phyloP scores from a whole-genome alignment of 2,113 vertebrate species.

The Daboia siamensis region DNA sequence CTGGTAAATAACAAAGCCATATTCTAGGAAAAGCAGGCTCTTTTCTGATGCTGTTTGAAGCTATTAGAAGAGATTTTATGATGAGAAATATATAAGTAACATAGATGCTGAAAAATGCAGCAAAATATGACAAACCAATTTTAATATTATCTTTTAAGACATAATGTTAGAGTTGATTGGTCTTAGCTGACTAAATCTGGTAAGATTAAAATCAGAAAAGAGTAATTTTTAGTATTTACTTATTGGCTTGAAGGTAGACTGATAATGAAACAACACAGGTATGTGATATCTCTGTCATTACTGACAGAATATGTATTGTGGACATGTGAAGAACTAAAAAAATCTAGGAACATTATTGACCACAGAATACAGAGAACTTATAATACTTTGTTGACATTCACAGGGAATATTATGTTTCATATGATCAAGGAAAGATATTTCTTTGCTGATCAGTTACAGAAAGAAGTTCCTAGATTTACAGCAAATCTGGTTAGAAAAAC shows the following conservation, averaged over 20 bases:
- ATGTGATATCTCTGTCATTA: neutral
- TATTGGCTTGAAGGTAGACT: neutral
- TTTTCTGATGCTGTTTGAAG: constrained; percentile 2
- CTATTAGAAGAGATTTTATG: neutral
- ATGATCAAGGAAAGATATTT: neutral
- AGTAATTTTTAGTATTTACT: neutral
- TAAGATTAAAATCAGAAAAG: neutral
- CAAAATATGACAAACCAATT: neutral
- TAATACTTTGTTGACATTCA: neutral
- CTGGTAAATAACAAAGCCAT: constrained; percentile 64
- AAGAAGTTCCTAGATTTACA: neutral
- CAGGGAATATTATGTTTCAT: neutral
- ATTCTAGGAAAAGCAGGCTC: constrained; percentile 53
- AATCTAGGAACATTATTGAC: neutral
- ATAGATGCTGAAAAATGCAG: neutral
- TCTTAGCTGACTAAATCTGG: neutral
- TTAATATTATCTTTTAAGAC: neutral
- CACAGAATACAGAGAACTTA: neutral
- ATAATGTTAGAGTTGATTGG: neutral
- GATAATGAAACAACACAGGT: neutral
- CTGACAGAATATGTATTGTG: neutral
- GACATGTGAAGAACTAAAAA: neutral
- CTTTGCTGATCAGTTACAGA: neutral
- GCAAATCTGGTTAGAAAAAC: neutral
- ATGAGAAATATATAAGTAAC: constrained; percentile 9